A percentile compares a stretch with the other conserved stretches of the same genome.
Evolutionary conservation across 2,113 vertebrate species (phyloP).

Genomic region (Triplophysa dalaica): DNA sequence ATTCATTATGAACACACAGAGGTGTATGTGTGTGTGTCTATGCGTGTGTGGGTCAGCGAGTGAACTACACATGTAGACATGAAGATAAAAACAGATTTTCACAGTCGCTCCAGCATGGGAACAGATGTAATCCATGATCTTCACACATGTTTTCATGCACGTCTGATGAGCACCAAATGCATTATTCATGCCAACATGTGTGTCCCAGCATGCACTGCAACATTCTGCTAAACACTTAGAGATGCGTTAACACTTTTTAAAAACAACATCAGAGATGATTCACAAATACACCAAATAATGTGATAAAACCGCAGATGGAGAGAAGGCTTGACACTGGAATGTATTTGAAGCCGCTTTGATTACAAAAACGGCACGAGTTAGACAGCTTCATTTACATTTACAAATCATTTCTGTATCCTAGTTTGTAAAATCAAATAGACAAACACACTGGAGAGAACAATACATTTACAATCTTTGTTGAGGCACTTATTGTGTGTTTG

Average conservation of each 20-base stretch:
- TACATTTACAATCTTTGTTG: no score
- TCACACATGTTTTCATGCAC: neutral
- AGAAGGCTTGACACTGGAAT: no score
- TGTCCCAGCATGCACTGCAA: conserved; percentile 36
- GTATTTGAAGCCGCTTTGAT: no score
- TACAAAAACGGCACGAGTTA: no score
- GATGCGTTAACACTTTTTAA: neutral
- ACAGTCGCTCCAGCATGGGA: neutral
- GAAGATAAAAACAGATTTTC: neutral
- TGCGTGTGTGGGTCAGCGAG: neutral
- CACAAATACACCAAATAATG: no score
- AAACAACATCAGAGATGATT: no score
- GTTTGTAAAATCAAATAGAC: no score
- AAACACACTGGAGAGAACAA: no score
- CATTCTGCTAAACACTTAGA: neutral
- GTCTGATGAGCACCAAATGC: neutral
- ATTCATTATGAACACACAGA: neutral
- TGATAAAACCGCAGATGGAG: no score
- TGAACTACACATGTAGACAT: conserved; percentile 13
- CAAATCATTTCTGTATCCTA: no score
- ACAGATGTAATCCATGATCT: neutral
- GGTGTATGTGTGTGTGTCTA: neutral
- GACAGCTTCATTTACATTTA: no score
- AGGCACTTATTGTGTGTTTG: no score
- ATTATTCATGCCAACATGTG: neutral